Evolutionary conservation across 2,113 vertebrate species (phyloP), one percentile per base, ranked within the genome.

Genomic region (Mionectes macconnelli): DNA sequence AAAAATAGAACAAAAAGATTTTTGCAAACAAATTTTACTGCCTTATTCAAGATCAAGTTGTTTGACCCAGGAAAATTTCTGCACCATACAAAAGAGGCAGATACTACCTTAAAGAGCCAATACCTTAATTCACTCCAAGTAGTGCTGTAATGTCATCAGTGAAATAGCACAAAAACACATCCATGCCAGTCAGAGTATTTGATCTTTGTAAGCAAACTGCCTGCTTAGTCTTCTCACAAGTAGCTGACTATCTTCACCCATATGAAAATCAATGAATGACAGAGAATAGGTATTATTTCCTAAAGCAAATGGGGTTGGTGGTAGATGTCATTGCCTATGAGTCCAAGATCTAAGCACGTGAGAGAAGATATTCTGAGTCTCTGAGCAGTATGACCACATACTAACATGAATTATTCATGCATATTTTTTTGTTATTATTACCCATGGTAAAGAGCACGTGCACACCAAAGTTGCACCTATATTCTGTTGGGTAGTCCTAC

Each of bases 131-230:
- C 30, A 74, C 18, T 81, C 59, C 4, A 5, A 73, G 33, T 0
- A 50, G 11, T n/a, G 21, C 11, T 64, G 9, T 59, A 33, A 23
- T 40, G 7, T 40, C 55, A 69, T 90, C 56, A 69, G 9, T 57
- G 21, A 84, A 53, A 30, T 10, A 69, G 23, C 42, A 56, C 23
- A 81, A 21, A n/a, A 55, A 4, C 20, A 70, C 27, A 57, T 22
- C 14, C 3, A 1, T 42, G 33, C 13, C 0, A 0, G 14, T 50
- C 10, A 55, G 9, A 76, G 3, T 31, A 60, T 42, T 68, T 69
- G 25, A 60, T 50, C 39, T 80, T 60, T 49, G 33, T 24, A 56
- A 81, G 21, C 4, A 23, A 92, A 60, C 42, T 22, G 10, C 7
- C 53, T 47, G 23, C 10, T 44, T 47, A 60, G 7, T 14, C 17